Evolutionary conservation across 2,797 vertebrate genomes (phyloP).

Genomic region (Graptemys geographica): DNA sequence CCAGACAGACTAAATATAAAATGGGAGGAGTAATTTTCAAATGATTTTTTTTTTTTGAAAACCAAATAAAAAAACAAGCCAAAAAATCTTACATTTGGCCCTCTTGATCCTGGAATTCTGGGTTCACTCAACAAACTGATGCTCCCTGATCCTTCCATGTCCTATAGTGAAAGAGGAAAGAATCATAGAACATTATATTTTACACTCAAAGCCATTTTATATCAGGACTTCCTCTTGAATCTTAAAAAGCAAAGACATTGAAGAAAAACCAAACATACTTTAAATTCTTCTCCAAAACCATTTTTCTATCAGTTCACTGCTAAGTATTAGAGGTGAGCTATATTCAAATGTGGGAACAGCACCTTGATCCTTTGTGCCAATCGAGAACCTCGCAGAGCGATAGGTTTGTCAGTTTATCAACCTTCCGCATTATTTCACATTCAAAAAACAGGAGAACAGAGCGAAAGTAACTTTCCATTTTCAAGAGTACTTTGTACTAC

Average conservation of each 20-base stretch:
- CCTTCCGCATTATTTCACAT: background rate
- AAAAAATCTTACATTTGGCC: constrained; percentile 81
- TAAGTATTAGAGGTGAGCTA: background rate
- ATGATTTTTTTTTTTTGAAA: background rate
- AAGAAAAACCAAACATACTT: background rate
- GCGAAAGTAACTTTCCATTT: background rate
- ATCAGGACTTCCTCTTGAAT: background rate
- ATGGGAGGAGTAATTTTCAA: background rate
- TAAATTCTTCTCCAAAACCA: background rate
- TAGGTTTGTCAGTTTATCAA: background rate
- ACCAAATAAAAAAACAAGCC: background rate
- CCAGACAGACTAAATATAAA: background rate
- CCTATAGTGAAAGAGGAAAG: constrained; percentile 79
- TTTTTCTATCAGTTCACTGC: background rate
- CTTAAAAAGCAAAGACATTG: background rate
- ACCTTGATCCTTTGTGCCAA: background rate
- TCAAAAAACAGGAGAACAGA: background rate
- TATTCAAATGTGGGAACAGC: background rate
- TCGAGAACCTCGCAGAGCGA: background rate
- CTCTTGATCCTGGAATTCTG: constrained; percentile 56
- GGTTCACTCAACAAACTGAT: constrained; percentile 64
- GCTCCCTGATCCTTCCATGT: constrained; percentile 89
- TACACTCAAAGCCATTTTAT: accelerated
- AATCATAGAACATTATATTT: constrained; percentile 2
- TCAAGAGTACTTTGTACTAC: background rate